phyloP scores from a whole-genome alignment of 53 echinoderm and acorn worm genomes.

The Glandiceps talaboti region DNA sequence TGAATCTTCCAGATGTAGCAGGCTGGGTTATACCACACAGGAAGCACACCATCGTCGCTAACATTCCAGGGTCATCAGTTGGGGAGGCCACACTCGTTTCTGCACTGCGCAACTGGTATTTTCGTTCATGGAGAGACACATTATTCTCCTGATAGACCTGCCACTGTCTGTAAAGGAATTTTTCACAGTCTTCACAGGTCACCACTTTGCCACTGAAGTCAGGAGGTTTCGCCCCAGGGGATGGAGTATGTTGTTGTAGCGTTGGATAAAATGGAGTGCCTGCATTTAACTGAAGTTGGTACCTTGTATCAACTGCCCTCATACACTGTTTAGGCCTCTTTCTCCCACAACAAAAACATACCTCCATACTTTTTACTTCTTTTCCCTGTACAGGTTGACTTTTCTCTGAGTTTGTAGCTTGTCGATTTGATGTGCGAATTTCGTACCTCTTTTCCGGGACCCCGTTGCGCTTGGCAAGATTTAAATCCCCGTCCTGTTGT shows the following conservation, averaged over 20 bases:
- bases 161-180: conserved; percentile 87
- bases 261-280: conserved; percentile 94
- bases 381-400: neutral
- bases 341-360: conserved; percentile 81
- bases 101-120: conserved; percentile 52
- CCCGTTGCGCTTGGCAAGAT: neutral
- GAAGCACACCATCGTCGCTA: conserved; percentile 29
- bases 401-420: neutral
- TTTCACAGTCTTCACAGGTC: conserved; percentile 85
- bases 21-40: conserved; percentile 32
- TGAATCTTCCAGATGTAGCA: conserved; percentile 30
- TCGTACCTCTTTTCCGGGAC: neutral
- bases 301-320: conserved; percentile 88
- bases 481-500: neutral
- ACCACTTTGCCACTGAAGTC: conserved; percentile 91
- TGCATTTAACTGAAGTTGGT: conserved; percentile 97
- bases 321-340: conserved; percentile 43
- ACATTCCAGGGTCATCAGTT: neutral
- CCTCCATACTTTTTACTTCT: conserved; percentile 2
- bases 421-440: neutral
- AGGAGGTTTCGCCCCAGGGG: conserved; percentile 85
- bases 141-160: conserved; percentile 75
- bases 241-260: conserved; percentile 58
- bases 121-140: conserved; percentile 75
- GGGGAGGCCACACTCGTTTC: neutral